Evolutionary conservation across 2,888 invertebrate species (phyloP), one percentile per base, ranked within the genome.

Genomic region (Matsumyia berberina): DNA sequence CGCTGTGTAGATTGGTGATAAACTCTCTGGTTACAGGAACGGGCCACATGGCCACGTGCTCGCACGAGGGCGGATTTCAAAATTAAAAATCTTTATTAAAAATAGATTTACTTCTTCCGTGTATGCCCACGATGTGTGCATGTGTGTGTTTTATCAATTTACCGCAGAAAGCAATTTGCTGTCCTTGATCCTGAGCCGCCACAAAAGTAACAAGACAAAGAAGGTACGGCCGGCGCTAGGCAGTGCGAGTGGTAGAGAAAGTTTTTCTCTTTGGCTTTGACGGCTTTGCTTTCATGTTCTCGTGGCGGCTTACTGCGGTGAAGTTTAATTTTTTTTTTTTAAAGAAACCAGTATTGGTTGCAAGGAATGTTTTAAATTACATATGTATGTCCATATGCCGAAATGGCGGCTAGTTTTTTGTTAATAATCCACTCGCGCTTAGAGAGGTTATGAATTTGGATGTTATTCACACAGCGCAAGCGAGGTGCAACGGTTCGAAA

Each of bases 11-110:
- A 55, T n/a, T 1, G 44, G 44, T 33, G 37, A 62, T 66, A 74
- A 53, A 74, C 66, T 55, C 55, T 44, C 29, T 37, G 35, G 57
- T 57, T 33, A 57, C 33, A 44, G 9, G 35, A 17, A 11, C 60
- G 29, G 11, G 8, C 12, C 57, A 15, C 35, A 44, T n/a, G 19
- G 17, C 5, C 35, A 31, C 12, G 19, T 31, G 53, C 53, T 53
- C 69, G 33, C 19, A 44, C 19, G 42, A 39, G 17, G 53, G 33
- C 19, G 44, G 35, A 69, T 31, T 57, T 70, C 46, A 29, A 70
- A 70, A 70, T 70, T 70, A 70, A 70, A 70, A 70, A 57, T 69
- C 35, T 46, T 69, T 57, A 57, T 69, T 57, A 70, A 70, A 70
- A 70, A 69, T 35, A 17, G 44, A 69, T 62, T 62, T 31, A 46